Evolutionary conservation across 1,140 invertebrate genomes (phyloP), one percentile per base, ranked within the genome.

Genomic region (Eueides isabella): DNA sequence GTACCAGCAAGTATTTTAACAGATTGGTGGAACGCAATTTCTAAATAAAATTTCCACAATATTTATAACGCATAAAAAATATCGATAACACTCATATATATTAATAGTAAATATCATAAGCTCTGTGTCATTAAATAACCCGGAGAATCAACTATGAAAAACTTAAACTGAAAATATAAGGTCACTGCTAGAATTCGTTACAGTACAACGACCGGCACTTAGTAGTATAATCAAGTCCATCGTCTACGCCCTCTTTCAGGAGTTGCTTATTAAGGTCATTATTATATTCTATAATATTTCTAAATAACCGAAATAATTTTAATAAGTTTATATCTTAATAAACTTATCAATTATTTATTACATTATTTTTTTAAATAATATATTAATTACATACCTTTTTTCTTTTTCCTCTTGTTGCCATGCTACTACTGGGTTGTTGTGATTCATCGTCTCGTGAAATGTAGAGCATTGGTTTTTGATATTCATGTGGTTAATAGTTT

Each of bases 401-500:
- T 87, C 82, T 33, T 86, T 90, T 44, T 76, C 81, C 66, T 87
- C 78, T 71, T 90, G 85, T 71, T 89, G 87, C 90, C 88, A 91
- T 31, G 90, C 84, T 12, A 87, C 83, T 5, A 90, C 81, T 29
- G 85, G 80, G 67, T 86, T 73, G 23, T 75, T 72, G 30, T 61
- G 85, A 75, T 77, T 83, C n/a, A 69, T 30, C 44, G 41, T 61
- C 48, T 82, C 83, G 75, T 88, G 61, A 77, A 90, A 71, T 48
- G 80, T 72, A 30, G 83, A 72, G 33, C 78, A 83, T 61, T 81
- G 82, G 71, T 77, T 81, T 64, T 76, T 85, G 65, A 77, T 80
- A 35, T 87, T 87, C 83, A 86, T 89, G 62, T 94, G 90, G 70
- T 94, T 95, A 2, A 95, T 85, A 31, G 95, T 96, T 77, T 96